Conservation (phyloP, 2,113 vertebrate species). For the Mesembrinibis cayennensis region DNA sequence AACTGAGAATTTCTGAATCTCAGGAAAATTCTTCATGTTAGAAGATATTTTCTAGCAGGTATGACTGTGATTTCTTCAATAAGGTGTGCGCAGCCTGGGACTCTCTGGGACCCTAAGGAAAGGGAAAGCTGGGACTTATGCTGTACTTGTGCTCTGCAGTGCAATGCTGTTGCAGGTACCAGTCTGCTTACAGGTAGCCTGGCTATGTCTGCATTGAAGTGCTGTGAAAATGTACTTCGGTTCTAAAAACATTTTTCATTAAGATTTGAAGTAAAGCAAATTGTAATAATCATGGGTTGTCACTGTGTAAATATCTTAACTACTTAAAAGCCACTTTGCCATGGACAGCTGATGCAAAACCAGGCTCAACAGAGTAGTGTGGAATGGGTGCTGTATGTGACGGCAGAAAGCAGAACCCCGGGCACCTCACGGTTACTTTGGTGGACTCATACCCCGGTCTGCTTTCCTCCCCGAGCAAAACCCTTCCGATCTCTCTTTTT, state of each 20-base stretch:
- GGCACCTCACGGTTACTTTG: accelerated
- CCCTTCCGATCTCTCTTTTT: background rate
- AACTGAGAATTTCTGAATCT: background rate
- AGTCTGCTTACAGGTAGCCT: background rate
- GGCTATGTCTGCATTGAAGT: background rate
- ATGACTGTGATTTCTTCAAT: background rate
- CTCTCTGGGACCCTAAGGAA: background rate
- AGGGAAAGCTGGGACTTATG: background rate
- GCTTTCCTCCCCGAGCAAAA: background rate
- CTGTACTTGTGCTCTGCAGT: background rate
- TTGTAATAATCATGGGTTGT: too few relatives aligned
- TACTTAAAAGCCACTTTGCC: background rate
- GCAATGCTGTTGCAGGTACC: background rate
- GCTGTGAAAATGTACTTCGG: background rate
- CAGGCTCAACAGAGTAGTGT: accelerated
- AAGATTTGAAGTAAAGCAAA: background rate
- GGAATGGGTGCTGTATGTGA: accelerated
- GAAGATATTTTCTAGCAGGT: background rate
- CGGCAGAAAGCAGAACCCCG: accelerated
- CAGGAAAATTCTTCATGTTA: background rate
- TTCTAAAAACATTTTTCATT: background rate
- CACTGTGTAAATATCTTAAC: too few relatives aligned
- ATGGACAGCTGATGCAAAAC: background rate
- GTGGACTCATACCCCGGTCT: accelerated
- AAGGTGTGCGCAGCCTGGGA: background rate